Percentiles rank a stretch among this genome's conserved stretches.
These are phyloP conservation scores for Trichonephila clavipes DNA, from an alignment of 1,140 invertebrate species.

Conservation along the genomic window DNA sequence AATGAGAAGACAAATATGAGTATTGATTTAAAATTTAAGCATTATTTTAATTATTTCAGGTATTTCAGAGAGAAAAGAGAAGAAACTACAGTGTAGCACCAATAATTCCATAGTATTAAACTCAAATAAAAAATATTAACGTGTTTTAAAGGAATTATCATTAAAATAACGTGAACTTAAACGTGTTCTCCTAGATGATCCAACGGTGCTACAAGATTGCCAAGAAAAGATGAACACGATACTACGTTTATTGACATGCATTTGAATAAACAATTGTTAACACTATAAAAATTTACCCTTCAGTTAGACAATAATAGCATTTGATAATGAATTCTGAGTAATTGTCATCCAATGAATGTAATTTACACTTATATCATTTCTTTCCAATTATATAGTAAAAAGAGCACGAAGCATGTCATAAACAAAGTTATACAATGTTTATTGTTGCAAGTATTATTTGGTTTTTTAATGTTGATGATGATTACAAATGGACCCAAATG, in stretches of 20 bases:
- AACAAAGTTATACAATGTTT: not conserved
- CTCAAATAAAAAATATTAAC: not conserved
- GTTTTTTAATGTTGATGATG: not conserved
- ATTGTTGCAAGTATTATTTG: not conserved
- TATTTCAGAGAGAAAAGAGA: conserved; percentile 70
- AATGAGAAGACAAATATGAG: too few relatives aligned
- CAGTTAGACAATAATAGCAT: not conserved
- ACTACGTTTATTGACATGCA: too few relatives aligned
- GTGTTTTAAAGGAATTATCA: not conserved
- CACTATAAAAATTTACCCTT: not conserved
- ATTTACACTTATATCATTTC: not conserved
- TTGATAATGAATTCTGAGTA: not conserved
- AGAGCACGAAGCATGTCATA: not conserved
- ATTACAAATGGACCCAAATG: not conserved
- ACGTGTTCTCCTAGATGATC: not conserved
- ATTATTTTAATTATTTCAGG: conserved; percentile 46
- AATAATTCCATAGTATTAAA: not conserved
- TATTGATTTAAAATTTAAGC: too few relatives aligned
- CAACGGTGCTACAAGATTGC: conserved; percentile 21
- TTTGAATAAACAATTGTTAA: not conserved
- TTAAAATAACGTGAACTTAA: not conserved
- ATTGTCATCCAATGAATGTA: not conserved
- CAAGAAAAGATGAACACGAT: not conserved
- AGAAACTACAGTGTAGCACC: conserved; percentile 71
- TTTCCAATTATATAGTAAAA: not conserved